phyloP scores from a whole-genome alignment of 2,113 vertebrate genomes.

The Semicossyphus pulcher region DNA sequence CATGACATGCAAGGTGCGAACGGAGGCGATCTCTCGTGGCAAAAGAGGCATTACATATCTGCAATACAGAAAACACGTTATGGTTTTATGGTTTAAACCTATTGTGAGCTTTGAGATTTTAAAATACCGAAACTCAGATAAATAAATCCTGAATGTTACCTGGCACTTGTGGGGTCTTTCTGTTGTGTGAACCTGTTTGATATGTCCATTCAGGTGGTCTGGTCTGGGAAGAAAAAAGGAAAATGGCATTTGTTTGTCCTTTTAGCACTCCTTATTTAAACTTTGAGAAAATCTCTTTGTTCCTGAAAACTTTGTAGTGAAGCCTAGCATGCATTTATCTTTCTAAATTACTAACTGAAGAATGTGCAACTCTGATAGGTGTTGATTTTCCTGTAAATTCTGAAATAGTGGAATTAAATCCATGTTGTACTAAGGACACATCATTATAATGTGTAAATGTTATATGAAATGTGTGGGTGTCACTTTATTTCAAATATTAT shows the following conservation, averaged over 20 bases:
- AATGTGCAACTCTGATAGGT: too few species aligned
- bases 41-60: constrained; percentile 99
- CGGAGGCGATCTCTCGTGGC: constrained; percentile 97
- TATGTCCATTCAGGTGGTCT: constrained; percentile 98
- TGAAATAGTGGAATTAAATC: too few species aligned
- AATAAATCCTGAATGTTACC: constrained; percentile 82
- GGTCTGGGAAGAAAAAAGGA: constrained; percentile 85
- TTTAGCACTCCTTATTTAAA: neutral
- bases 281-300: too few species aligned
- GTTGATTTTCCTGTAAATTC: too few species aligned
- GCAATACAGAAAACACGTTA: constrained; percentile 57
- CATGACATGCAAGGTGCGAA: constrained; percentile 97
- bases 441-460: too few species aligned
- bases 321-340: too few species aligned
- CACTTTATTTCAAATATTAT: too few species aligned
- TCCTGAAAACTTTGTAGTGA: too few species aligned
- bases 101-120: neutral
- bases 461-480: too few species aligned
- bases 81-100: neutral
- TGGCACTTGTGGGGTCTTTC: constrained; percentile 99
- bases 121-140: neutral
- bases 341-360: too few species aligned
- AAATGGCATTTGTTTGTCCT: neutral
- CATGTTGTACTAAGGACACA: too few species aligned
- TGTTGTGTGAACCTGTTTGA: constrained; percentile 99